Conservation (phyloP, 2,888 invertebrate genomes). For the Sarcophaga variegata region DNA sequence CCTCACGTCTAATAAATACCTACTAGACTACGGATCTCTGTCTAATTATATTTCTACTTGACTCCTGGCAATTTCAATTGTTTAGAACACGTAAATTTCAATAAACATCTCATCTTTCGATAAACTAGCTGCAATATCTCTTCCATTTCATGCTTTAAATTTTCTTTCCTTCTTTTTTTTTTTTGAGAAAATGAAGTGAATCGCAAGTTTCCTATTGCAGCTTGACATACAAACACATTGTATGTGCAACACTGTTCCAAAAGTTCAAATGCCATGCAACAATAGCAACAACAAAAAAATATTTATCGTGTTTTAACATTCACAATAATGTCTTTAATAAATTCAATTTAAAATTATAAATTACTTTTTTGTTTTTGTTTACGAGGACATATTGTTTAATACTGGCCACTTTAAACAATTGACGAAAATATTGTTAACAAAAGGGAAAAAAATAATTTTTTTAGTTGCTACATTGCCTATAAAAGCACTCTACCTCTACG, state of each 20-base stretch:
- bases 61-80: slow-evolving; percentile 27
- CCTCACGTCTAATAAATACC: no score
- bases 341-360: no score
- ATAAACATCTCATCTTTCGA: slow-evolving; percentile 17
- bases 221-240: not conserved
- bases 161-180: not conserved
- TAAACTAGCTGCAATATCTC: not conserved
- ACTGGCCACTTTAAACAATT: slow-evolving; percentile 15
- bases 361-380: no score
- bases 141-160: slow-evolving; percentile 1
- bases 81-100: slow-evolving; percentile 34
- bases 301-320: no score
- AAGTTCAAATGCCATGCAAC: not conserved
- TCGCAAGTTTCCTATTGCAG: not conserved
- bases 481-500: no score
- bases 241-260: slow-evolving; percentile 17
- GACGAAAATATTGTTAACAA: not conserved
- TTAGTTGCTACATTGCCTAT: no score
- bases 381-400: no score
- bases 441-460: no score
- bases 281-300: not conserved
- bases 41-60: not conserved
- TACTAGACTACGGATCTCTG: not conserved
- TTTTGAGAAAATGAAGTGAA: no score
- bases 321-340: no score